A percentile compares a stretch with the other conserved stretches of the same genome.
Conservation (phyloP, 2,797 vertebrate species). For the Xerus rutilus region DNA sequence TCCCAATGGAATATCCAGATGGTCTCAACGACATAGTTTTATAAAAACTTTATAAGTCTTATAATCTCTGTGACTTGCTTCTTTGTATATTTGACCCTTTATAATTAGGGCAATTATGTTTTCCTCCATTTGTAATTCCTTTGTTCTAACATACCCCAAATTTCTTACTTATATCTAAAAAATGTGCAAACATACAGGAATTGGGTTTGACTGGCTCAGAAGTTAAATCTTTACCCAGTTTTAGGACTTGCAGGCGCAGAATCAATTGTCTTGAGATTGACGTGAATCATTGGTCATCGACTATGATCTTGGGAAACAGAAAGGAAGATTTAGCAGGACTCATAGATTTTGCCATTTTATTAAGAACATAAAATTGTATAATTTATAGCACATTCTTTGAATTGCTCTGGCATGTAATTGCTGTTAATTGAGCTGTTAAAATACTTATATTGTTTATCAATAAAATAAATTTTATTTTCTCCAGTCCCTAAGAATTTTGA, state of each 20-base stretch:
- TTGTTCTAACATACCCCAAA: neutral
- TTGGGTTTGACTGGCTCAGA: neutral
- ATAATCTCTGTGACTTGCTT: neutral
- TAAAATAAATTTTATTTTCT: constrained; percentile 58
- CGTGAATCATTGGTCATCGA: neutral
- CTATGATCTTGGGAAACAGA: neutral
- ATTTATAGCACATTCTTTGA: constrained; percentile 60
- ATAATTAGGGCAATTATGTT: neutral
- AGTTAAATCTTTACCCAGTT: neutral
- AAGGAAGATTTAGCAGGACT: neutral
- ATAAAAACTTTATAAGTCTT: neutral
- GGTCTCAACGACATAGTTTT: neutral
- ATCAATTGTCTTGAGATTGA: constrained; percentile 1
- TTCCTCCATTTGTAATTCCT: neutral
- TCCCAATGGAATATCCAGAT: neutral
- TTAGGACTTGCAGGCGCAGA: neutral
- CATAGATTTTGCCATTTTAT: constrained; percentile 75
- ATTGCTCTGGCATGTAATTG: constrained; percentile 55
- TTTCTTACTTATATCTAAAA: neutral
- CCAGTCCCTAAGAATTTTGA: neutral
- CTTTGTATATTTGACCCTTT: neutral
- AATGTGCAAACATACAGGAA: neutral
- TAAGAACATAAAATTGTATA: constrained; percentile 57
- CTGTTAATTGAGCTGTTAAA: constrained; percentile 64
- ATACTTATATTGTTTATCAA: constrained; percentile 67